Evolutionary conservation across 1,140 invertebrate genomes (phyloP), one percentile per base, ranked within the genome.

Genomic region (Ceratoteleas bidentatus): DNA sequence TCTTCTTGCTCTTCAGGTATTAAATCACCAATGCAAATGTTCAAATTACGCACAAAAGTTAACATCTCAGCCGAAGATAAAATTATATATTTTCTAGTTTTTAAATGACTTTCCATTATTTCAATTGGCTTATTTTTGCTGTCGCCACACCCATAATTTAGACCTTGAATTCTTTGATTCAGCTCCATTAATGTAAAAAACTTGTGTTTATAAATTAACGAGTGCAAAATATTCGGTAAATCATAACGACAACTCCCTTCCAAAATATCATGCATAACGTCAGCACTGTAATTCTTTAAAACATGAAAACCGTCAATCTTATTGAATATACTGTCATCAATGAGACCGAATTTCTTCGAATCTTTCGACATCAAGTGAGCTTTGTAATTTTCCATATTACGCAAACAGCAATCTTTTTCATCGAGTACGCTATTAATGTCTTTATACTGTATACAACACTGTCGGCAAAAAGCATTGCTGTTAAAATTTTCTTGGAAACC

Each of bases 261-360:
- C 15, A 88, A 84, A 7, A 90, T 53, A 77, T 92, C 90, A 81
- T 92, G 89, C 88, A 90, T 90, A 9, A 85, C 32, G 72, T 91
- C 90, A 40, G 88, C 85, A 38, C 81, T 83, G 52, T 86, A 84
- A 84, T 91, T 91, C 24, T 86, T 60, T 36, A 80, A 86, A 32
- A 90, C 85, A 84, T 90, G 83, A 83, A 91, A 91, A 83, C 84
- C 80, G 11, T 73, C 54, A 11, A 90, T 45, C 14, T 54, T 10
- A 69, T 89, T 81, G 61, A 87, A 90, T 54, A 87, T 52, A 75
- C 88, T 91, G 33, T 64, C 57, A 77, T 86, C 82, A 83, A 90
- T 87, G 13, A 91, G 80, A 53, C 88, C 88, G 62, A 53, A 69
- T 24, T 57, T 15, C 50, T 53, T 62, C 3, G 53, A n/a, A 66